Evolutionary conservation across 2,888 invertebrate species (phyloP), one percentile per base, ranked within the genome.

Genomic region (Rutpela maculata): DNA sequence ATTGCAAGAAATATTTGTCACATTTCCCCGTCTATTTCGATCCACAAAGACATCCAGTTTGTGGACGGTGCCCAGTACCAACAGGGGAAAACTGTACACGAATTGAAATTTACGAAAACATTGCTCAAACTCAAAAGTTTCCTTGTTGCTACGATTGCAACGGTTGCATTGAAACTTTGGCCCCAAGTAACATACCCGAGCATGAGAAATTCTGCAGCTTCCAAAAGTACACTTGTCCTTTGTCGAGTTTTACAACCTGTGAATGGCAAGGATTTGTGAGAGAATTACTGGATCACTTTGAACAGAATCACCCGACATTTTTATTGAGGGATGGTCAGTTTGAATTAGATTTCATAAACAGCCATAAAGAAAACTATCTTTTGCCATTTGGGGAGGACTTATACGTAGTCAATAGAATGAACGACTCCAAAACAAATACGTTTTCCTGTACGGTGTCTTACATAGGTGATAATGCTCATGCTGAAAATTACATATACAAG

Each of bases 341-440:
- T 76, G 88, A 88, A 81, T 62, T 89, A 11, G 85, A 88, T 83
- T 85, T 88, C 60, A 62, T 87, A 10, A 85, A 85, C 71, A 84
- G 79, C 19, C 86, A 88, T 69, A 85, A 84, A 26, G 86, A 85
- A 73, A 85, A 85, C 78, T 87, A 84, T 80, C 69, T 88, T 12
- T 74, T 88, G 50, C 79, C 82, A 1, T 83, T 83, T 78, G 78
- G 80, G 15, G 86, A 86, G 18, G 83, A 85, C 26, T 75, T 87
- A 11, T 88, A 85, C 81, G 67, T 87, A n/a, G 82, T 87, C 3
- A 85, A 83, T 70, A 79, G 85, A 19, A 83, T 81, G 31, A 72
- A 26, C 73, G 85, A 86, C 75, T 72, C 76, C 1, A 74, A 78
- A 22, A 72, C 78, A 15, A 80, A 86, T 12, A 81, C 76, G 31